These are phyloP conservation scores for Ahaetulla prasina DNA, from an alignment of 2,113 vertebrate species.

Conservation along the genomic window DNA sequence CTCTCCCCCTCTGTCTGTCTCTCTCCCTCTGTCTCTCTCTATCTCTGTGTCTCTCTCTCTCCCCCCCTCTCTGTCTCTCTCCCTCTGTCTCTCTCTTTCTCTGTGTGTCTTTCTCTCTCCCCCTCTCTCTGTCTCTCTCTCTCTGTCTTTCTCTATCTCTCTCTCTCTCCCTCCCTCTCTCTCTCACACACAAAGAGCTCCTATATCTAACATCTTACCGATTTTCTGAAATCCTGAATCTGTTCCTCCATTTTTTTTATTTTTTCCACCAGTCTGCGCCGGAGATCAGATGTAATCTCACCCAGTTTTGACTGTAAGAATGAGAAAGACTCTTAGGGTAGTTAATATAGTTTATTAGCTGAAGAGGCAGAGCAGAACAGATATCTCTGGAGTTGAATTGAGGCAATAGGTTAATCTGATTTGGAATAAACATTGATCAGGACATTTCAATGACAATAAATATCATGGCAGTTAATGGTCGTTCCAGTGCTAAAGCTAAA, in stretches of 20 bases:
- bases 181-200: background rate
- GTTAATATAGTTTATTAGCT: background rate
- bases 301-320: conserved; percentile 64
- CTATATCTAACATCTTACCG: conserved; percentile 33
- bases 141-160: too few relatives aligned
- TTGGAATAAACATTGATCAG: background rate
- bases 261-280: conserved; percentile 65
- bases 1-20: too few relatives aligned
- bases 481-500: background rate
- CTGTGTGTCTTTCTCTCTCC: too few relatives aligned
- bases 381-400: background rate
- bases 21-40: too few relatives aligned
- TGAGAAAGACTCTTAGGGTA: background rate
- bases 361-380: background rate
- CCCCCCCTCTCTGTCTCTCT: too few relatives aligned
- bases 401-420: background rate
- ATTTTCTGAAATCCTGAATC: conserved; percentile 47
- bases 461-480: background rate
- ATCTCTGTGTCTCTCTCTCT: too few relatives aligned
- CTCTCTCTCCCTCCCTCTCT: too few relatives aligned
- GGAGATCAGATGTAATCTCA: conserved; percentile 62
- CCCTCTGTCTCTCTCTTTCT: too few relatives aligned
- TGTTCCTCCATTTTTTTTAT: conserved; percentile 62
- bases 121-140: too few relatives aligned
- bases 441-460: background rate